Percentiles rank a stretch among this genome's conserved stretches.
Evolutionary conservation across 2,797 vertebrate species (phyloP).

Genomic region (Coregonus suidteri): DNA sequence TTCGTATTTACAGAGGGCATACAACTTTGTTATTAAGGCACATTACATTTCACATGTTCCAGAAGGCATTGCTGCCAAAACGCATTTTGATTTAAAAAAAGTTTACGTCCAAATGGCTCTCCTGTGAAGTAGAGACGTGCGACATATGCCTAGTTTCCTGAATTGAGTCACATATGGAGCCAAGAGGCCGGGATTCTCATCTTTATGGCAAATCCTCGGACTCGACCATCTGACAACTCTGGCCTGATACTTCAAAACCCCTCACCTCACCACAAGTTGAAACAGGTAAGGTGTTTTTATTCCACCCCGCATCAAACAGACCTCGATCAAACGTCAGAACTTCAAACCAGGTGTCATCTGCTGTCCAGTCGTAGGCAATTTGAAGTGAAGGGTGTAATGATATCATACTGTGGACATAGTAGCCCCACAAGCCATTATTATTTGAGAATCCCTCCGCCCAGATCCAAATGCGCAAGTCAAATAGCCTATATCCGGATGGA

Average conservation of each 20-base stretch:
- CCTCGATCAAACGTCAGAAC: constrained; percentile 79
- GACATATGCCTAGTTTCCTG: too few species aligned
- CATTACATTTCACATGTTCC: too few species aligned
- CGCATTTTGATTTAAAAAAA: too few species aligned
- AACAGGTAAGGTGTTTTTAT: constrained; percentile 71
- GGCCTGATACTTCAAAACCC: constrained; percentile 63
- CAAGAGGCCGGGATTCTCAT: background rate
- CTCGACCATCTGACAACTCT: constrained; percentile 38
- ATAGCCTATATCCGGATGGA: background rate
- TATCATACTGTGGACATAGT: constrained; percentile 55
- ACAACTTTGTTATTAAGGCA: too few species aligned
- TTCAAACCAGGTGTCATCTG: constrained; percentile 80
- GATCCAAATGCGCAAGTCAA: background rate
- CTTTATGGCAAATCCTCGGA: background rate
- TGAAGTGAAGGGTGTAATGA: constrained; percentile 76
- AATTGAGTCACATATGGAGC: background rate
- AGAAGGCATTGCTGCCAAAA: too few species aligned
- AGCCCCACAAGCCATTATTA: constrained; percentile 40
- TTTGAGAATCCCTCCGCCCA: constrained; percentile 24
- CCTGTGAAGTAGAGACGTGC: too few species aligned
- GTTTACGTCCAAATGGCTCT: too few species aligned
- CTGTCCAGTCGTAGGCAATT: constrained; percentile 62
- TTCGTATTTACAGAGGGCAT: too few species aligned
- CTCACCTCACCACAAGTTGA: constrained; percentile 58
- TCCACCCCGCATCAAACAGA: constrained; percentile 76